A percentile compares a stretch with the other conserved stretches of the same genome.
These are phyloP conservation scores for Salminus brasiliensis DNA, from an alignment of 2,113 vertebrate species.

Conservation along the genomic window DNA sequence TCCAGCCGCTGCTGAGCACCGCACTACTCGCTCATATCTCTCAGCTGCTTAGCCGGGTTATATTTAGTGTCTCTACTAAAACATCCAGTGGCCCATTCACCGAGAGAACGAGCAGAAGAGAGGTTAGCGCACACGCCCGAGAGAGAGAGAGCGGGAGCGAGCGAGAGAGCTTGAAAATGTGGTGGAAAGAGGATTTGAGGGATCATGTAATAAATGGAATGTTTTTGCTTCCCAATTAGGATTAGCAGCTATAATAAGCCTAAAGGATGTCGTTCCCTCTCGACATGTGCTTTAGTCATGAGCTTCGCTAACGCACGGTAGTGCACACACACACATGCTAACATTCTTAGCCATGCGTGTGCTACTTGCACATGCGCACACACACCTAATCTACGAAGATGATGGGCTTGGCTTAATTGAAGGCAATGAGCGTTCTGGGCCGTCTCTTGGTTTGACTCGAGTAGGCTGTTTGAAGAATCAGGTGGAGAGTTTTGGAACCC, in stretches of 20 bases:
- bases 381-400: slow-evolving; percentile 25
- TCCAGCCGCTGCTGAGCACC: neutral
- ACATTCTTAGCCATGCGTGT: neutral
- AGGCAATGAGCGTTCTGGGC: too few relatives aligned
- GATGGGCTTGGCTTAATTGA: neutral
- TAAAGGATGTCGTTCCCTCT: slow-evolving; percentile 40
- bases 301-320: neutral
- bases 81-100: neutral
- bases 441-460: too few relatives aligned
- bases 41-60: neutral
- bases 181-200: slow-evolving; percentile 33
- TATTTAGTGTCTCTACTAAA: slow-evolving; percentile 21
- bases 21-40: neutral
- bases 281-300: slow-evolving; percentile 18
- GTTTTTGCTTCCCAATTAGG: slow-evolving; percentile 56
- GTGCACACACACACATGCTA: neutral
- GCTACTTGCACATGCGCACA: neutral
- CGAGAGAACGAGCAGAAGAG: neutral
- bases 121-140: too few relatives aligned
- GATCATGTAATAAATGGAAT: slow-evolving; percentile 50
- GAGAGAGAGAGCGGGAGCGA: neutral
- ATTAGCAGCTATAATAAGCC: slow-evolving; percentile 53
- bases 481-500: too few relatives aligned
- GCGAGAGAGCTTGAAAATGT: slow-evolving; percentile 18
- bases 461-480: neutral